Percentiles rank a stretch among this genome's conserved stretches.
phyloP scores from a whole-genome alignment of 2,888 invertebrate species.

The Ryuthela nishihirai region DNA sequence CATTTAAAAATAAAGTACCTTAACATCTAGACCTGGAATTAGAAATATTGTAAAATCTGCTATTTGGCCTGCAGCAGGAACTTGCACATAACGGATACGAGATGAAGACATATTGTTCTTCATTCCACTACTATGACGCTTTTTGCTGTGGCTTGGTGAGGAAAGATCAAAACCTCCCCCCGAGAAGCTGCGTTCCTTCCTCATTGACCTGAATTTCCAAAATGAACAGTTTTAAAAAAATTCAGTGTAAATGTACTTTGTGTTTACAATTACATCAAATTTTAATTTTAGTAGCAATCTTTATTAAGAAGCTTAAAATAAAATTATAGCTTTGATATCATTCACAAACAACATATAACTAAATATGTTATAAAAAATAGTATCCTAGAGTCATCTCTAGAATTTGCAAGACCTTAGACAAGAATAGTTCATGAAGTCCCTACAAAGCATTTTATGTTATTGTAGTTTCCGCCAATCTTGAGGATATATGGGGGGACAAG shows the following conservation, averaged over 20 bases:
- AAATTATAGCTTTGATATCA: too few species aligned
- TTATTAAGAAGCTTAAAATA: not conserved
- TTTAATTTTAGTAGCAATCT: not conserved
- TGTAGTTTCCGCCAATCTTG: too few species aligned
- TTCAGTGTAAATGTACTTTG: not conserved
- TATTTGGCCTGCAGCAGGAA: slow-evolving; percentile 39
- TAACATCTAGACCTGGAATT: slow-evolving; percentile 86
- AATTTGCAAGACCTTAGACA: too few species aligned
- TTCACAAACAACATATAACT: too few species aligned
- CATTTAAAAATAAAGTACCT: slow-evolving; percentile 55
- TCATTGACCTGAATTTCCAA: slow-evolving; percentile 54
- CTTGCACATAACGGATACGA: slow-evolving; percentile 38
- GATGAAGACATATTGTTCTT: slow-evolving; percentile 40
- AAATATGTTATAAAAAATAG: too few species aligned
- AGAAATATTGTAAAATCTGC: slow-evolving; percentile 76
- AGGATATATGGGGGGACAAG: too few species aligned
- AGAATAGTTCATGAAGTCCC: too few species aligned
- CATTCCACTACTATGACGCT: slow-evolving; percentile 44
- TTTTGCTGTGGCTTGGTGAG: slow-evolving; percentile 57
- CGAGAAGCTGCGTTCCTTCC: slow-evolving; percentile 67
- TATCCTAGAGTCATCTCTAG: too few species aligned
- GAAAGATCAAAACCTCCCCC: slow-evolving; percentile 61
- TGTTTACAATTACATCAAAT: not conserved
- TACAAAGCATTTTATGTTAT: too few species aligned
- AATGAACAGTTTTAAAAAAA: not conserved